Evolutionary conservation across 2,888 invertebrate species (phyloP), one percentile per base, ranked within the genome.

Genomic region (Liodrosophila aerea): DNA sequence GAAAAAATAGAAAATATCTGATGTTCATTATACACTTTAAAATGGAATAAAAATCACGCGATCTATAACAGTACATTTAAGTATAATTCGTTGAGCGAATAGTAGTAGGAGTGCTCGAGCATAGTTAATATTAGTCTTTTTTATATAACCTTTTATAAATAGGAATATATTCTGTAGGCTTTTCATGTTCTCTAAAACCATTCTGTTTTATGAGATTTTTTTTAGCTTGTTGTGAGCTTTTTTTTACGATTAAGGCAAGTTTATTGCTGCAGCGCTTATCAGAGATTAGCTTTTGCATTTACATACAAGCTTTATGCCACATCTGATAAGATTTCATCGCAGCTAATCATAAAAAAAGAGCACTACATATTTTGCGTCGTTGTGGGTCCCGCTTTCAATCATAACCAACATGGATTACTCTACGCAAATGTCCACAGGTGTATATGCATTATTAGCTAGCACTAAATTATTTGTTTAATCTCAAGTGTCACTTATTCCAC

Each of bases 241-340:
- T n/a, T n/a, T n/a, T 44, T 30, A 34, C 40, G 62, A 75, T 64
- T 68, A 69, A 41, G 41, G 36, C 36, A 52, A 34, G 33, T 84
- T 81, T 81, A 78, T 84, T 67, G 77, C 65, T 67, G 77, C 65
- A 62, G 44, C 33, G 52, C 74, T 84, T 78, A 84, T 81, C 77
- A 76, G 43, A 71, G 80, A 69, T 75, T 75, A 73, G 59, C 44
- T 51, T 52, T 57, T 53, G 60, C 56, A 65, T 69, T 62, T 68
- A 72, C 49, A 58, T 66, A 61, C 13, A 49, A 46, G 33, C 49
- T 45, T 40, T 45, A 8, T 46, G 12, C 16, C 18, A 7, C 18
- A 11, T 16, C 13, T 57, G 67, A 69, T 72, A 56, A 71, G 66
- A 69, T 65, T 64, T 49, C 30, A 22, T n/a, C 12, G 16, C 33